Percentiles rank a stretch among this genome's conserved stretches.
Conservation (phyloP, 2,113 vertebrate genomes). For the Thalassoma bifasciatum region DNA sequence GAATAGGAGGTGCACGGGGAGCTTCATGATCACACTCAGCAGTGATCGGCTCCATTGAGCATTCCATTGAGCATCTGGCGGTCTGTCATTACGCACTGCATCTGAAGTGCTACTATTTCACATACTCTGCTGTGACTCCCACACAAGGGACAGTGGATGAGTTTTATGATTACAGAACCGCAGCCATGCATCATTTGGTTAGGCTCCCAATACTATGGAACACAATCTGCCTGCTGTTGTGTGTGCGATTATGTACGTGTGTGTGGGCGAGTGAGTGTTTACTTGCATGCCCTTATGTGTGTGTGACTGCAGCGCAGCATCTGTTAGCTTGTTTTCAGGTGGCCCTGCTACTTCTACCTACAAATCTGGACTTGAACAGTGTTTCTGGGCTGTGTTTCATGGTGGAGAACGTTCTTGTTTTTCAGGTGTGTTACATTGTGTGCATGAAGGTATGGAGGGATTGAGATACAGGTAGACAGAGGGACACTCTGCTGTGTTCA, state of each 20-base stretch:
- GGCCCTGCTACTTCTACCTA: constrained; percentile 8
- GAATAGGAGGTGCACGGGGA: constrained; percentile 51
- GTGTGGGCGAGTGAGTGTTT: constrained; percentile 1
- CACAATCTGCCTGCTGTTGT: constrained; percentile 54
- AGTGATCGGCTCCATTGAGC: constrained; percentile 69
- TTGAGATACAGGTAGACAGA: constrained; percentile 69
- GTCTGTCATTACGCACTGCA: constrained; percentile 63
- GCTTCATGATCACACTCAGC: constrained; percentile 50
- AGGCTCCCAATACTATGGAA: constrained; percentile 47
- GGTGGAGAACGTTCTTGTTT: constrained; percentile 7
- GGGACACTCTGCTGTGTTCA: constrained; percentile 74
- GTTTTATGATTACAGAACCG: constrained; percentile 74
- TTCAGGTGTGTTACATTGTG: constrained; percentile 43
- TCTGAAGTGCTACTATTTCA: constrained; percentile 69
- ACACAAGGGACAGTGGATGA: constrained; percentile 59
- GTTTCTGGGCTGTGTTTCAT: constrained; percentile 10
- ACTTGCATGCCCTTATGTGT: constrained; percentile 15
- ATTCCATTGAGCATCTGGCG: constrained; percentile 75
- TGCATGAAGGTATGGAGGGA: constrained; percentile 32
- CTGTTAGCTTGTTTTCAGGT: constrained; percentile 36
- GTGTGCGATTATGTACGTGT: not conserved
- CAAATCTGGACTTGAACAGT: constrained; percentile 11
- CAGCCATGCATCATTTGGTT: constrained; percentile 69
- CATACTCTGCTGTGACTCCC: constrained; percentile 60
- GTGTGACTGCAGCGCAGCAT: constrained; percentile 21